phyloP scores from a whole-genome alignment of 2,888 invertebrate species.

The Chalcosyrphus nemorum region DNA sequence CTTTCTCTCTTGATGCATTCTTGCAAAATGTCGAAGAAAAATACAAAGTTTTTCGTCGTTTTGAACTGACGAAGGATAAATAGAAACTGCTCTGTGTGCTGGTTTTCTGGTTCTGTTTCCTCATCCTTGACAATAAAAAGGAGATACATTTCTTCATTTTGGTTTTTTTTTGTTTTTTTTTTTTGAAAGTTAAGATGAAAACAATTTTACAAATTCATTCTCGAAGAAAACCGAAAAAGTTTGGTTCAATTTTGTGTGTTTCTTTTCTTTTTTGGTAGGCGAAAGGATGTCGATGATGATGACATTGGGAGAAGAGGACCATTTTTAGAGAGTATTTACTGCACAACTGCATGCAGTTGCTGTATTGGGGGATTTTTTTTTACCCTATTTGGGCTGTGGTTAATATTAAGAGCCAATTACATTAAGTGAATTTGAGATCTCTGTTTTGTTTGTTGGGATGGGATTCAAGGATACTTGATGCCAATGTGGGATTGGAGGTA shows the following conservation, averaged over 20 bases:
- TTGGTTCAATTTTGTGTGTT: constrained; percentile 33
- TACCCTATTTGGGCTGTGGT: constrained; percentile 54
- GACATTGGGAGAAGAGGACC: constrained; percentile 23
- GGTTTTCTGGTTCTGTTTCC: constrained; percentile 59
- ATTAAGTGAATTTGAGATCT: constrained; percentile 67
- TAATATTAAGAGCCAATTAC: constrained; percentile 72
- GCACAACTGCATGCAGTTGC: constrained; percentile 63
- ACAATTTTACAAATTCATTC: constrained; percentile 74
- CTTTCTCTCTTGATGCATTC: constrained; percentile 29
- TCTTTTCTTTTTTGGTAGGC: background rate
- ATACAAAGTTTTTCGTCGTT: constrained; percentile 55
- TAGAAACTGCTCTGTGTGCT: constrained; percentile 65
- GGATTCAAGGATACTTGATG: no score
- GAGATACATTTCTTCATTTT: constrained; percentile 52
- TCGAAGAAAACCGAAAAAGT: constrained; percentile 72
- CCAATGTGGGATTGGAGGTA: no score
- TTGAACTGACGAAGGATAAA: constrained; percentile 53
- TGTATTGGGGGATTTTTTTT: constrained; percentile 14
- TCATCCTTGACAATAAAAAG: constrained; percentile 65
- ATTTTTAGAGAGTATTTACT: constrained; percentile 55
- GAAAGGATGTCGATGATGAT: constrained; percentile 55
- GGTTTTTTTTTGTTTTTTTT: constrained; percentile 6
- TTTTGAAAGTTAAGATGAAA: constrained; percentile 67
- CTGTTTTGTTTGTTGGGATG: background rate
- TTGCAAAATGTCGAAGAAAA: constrained; percentile 59